Conservation (phyloP, 1,140 invertebrate genomes). For the Macrotrachela quadricornifera region DNA sequence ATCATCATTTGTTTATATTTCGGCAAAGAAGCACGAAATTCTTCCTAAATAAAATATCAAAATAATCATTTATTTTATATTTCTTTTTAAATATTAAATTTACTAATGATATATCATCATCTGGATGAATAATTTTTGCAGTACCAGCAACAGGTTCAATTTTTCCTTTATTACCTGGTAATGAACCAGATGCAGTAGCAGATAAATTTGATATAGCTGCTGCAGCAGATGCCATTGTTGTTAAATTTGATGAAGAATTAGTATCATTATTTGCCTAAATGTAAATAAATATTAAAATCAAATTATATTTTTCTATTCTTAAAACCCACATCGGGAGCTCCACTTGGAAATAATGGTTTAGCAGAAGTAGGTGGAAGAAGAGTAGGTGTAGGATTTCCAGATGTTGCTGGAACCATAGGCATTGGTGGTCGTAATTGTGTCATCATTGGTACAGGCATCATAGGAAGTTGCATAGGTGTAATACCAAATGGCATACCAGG, state of each 20-base stretch:
- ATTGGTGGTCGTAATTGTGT: too few species aligned
- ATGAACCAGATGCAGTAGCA: background rate
- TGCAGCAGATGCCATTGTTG: background rate
- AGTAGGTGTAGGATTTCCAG: too few species aligned
- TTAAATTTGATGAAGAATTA: background rate
- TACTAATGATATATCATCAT: slow-evolving; percentile 7
- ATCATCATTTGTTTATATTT: too few species aligned
- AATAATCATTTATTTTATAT: too few species aligned
- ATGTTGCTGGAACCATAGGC: too few species aligned
- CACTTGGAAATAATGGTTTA: background rate
- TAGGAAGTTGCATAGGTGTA: background rate
- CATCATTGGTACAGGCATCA: background rate
- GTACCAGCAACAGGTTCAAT: background rate
- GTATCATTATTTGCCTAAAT: background rate
- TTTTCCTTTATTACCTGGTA: background rate
- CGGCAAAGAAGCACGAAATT: too few species aligned
- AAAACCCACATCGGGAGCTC: background rate
- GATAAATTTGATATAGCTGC: background rate
- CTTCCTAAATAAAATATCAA: too few species aligned
- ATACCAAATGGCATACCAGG: too few species aligned
- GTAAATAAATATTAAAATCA: too few species aligned
- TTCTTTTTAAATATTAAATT: background rate
- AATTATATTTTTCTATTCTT: too few species aligned
- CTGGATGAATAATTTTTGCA: slow-evolving; percentile 4
- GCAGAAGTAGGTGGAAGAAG: background rate